Percentiles rank a stretch among this genome's conserved stretches.
These are phyloP conservation scores for Ceriagrion tenellum DNA, from an alignment of 2,888 invertebrate species.

Conservation along the genomic window DNA sequence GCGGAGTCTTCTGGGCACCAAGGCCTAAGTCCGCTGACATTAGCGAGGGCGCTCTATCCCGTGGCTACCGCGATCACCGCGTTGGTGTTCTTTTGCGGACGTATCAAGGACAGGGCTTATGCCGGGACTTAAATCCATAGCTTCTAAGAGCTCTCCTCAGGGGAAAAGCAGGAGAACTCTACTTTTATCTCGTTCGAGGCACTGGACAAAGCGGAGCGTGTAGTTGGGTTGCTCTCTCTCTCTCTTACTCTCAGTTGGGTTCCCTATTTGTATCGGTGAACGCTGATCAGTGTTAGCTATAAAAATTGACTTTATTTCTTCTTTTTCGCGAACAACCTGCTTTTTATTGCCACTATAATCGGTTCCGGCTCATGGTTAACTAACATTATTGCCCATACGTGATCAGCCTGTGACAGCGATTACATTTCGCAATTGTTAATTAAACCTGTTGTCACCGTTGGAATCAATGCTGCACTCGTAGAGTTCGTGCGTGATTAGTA, in stretches of 20 bases:
- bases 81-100: neutral
- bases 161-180: too few species aligned
- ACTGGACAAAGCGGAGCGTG: too few species aligned
- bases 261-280: too few species aligned
- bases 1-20: too few species aligned
- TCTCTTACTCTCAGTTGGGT: too few species aligned
- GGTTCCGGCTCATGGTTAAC: neutral
- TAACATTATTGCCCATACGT: neutral
- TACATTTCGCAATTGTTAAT: neutral
- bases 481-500: neutral
- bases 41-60: neutral
- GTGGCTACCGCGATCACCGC: neutral
- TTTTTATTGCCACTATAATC: neutral
- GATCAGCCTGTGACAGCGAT: neutral
- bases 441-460: neutral
- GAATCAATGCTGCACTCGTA: neutral
- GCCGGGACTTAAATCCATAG: neutral
- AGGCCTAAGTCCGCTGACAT: too few species aligned
- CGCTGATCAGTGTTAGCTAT: too few species aligned
- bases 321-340: neutral
- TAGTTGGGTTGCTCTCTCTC: too few species aligned
- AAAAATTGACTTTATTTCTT: neutral
- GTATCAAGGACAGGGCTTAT: neutral
- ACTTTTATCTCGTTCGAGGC: too few species aligned
- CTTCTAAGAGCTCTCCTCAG: neutral